These are phyloP conservation scores for Drosophila lutescens DNA, from an alignment of 2,888 invertebrate species.

Conservation along the genomic window DNA sequence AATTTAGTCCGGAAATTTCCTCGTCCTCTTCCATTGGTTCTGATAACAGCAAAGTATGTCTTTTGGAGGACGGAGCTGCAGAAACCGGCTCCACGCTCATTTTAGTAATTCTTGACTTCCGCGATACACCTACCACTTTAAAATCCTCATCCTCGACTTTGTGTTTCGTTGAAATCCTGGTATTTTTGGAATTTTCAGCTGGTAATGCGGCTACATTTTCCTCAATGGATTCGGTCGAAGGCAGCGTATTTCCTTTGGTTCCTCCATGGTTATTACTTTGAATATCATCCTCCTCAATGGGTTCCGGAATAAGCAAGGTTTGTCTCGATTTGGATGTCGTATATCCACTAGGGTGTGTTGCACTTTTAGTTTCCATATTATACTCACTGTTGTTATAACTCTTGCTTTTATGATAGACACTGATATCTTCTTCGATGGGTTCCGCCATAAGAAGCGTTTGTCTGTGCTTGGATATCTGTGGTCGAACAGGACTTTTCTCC, in stretches of 20 bases:
- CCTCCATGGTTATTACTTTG: not conserved
- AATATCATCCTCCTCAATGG: constrained; percentile 2
- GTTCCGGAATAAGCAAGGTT: not conserved
- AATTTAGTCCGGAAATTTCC: too few species aligned
- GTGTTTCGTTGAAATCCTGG: too few species aligned
- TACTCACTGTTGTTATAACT: not conserved
- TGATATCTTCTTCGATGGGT: not conserved
- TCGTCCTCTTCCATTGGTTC: constrained; percentile 6
- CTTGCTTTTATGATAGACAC: not conserved
- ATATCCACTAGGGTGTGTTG: not conserved
- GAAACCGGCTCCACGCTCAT: not conserved
- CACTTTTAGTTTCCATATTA: not conserved
- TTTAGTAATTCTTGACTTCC: too few species aligned
- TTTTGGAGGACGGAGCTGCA: not conserved
- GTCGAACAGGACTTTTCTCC: not conserved
- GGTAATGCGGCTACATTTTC: too few species aligned
- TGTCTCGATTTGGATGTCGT: not conserved
- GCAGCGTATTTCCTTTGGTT: too few species aligned
- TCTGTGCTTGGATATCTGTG: not conserved
- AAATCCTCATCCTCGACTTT: too few species aligned
- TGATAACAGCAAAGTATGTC: not conserved
- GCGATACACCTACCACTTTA: too few species aligned
- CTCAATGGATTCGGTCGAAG: not conserved
- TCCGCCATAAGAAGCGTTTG: not conserved
- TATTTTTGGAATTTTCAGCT: too few species aligned